Percentiles rank a stretch among this genome's conserved stretches.
Conservation (phyloP, 2,888 invertebrate species). For the Eupelmus urozonus region DNA sequence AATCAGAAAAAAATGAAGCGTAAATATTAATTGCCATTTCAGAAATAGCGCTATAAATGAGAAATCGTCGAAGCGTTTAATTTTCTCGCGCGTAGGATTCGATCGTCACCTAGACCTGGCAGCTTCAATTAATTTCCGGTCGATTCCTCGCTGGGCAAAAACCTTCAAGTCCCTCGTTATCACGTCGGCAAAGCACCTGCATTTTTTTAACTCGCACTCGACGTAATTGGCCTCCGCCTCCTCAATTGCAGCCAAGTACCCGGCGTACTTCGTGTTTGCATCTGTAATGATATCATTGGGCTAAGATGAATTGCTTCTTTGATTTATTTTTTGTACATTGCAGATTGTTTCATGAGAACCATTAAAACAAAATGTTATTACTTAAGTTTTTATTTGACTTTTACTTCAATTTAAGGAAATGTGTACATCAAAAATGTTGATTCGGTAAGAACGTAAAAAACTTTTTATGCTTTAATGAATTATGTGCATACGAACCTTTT, state of each 20-base stretch:
- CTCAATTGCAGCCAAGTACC: constrained; percentile 78
- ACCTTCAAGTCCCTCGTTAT: constrained; percentile 84
- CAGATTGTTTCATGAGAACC: not conserved
- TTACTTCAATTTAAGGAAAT: too few species aligned
- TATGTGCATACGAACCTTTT: constrained; percentile 60
- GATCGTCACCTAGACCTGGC: constrained; percentile 75
- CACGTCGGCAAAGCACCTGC: constrained; percentile 82
- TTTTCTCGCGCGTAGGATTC: not conserved
- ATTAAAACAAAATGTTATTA: too few species aligned
- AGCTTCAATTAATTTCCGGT: constrained; percentile 81
- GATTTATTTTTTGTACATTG: not conserved
- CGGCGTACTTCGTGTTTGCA: constrained; percentile 64
- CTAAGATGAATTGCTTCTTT: too few species aligned
- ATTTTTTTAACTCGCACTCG: constrained; percentile 81
- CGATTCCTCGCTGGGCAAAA: constrained; percentile 84
- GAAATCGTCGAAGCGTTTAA: constrained; percentile 12
- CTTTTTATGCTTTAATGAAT: too few species aligned
- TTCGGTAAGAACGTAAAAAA: too few species aligned
- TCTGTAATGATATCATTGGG: constrained; percentile 4
- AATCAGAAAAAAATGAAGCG: not conserved
- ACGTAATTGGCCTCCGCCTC: constrained; percentile 78
- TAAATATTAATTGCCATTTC: constrained; percentile 47
- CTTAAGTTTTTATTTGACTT: too few species aligned
- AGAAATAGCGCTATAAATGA: too few species aligned
- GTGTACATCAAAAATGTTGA: too few species aligned